Percentiles rank a stretch among this genome's conserved stretches.
phyloP scores from a whole-genome alignment of 2,888 invertebrate genomes.

The Andrena praecox region DNA sequence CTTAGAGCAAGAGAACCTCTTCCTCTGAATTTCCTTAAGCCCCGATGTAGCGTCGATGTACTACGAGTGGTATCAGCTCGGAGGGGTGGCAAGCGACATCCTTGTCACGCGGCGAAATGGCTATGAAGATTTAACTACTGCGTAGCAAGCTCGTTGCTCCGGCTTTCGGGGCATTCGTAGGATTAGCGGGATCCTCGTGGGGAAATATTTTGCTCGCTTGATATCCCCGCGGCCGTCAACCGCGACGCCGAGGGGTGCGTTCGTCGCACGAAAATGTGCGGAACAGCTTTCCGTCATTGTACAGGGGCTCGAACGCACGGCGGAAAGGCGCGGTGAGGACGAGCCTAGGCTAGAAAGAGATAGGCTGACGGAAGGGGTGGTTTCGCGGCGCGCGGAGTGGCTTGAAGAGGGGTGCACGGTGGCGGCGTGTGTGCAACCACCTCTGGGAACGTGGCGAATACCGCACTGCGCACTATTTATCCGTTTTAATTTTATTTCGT shows the following conservation, averaged over 20 bases:
- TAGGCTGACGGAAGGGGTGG: slow-evolving; percentile 2
- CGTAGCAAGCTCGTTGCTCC: neutral
- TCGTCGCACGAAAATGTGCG: slow-evolving; percentile 19
- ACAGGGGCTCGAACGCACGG: slow-evolving; percentile 17
- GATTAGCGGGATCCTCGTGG: slow-evolving; percentile 40
- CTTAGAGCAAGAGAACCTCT: neutral
- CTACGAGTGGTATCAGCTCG: neutral
- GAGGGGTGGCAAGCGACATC: neutral
- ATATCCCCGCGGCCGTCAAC: slow-evolving; percentile 18
- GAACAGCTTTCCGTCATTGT: slow-evolving; percentile 46
- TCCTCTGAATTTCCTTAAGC: neutral
- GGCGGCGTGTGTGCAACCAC: slow-evolving; percentile 37
- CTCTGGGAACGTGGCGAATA: slow-evolving; percentile 60
- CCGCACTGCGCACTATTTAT: slow-evolving; percentile 72
- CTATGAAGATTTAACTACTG: slow-evolving; percentile 43
- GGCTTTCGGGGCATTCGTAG: slow-evolving; percentile 30
- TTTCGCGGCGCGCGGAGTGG: slow-evolving; percentile 34
- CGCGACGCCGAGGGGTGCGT: neutral
- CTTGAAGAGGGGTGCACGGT: slow-evolving; percentile 17
- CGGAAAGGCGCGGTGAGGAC: slow-evolving; percentile 4
- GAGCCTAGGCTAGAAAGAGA: slow-evolving; percentile 14
- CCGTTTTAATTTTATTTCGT: slow-evolving; percentile 72
- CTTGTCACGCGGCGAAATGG: neutral
- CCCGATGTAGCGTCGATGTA: neutral
- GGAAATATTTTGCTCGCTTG: slow-evolving; percentile 53